phyloP scores from a whole-genome alignment of 1,140 invertebrate species.

The Leptestheria dahalacensis region DNA sequence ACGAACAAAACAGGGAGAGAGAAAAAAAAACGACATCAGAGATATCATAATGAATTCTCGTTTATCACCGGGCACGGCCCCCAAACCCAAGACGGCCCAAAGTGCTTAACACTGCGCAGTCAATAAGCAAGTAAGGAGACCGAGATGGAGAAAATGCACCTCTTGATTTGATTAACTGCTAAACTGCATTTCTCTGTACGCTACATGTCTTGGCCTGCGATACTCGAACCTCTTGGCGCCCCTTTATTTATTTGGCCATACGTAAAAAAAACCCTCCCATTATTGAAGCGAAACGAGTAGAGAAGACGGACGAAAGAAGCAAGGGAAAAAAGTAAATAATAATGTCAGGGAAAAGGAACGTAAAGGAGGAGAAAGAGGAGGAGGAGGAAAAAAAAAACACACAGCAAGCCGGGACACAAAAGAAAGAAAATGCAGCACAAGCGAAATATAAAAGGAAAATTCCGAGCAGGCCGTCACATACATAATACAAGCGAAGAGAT shows the following conservation, averaged over 20 bases:
- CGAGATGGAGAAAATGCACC: no score
- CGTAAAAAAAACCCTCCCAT: not conserved
- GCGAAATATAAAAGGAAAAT: not conserved
- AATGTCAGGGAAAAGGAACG: no score
- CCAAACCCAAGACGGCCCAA: not conserved
- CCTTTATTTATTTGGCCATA: not conserved
- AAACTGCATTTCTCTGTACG: not conserved
- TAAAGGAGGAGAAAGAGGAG: not conserved
- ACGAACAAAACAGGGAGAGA: no score
- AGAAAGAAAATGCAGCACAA: not conserved
- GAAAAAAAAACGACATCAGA: no score
- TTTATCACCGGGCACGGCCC: no score
- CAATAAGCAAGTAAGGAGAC: not conserved
- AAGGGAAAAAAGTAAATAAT: not conserved
- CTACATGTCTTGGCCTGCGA: not conserved
- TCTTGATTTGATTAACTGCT: not conserved
- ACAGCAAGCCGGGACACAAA: not conserved
- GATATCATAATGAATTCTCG: no score
- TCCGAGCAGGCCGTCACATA: not conserved
- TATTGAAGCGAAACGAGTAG: not conserved
- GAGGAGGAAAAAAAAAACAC: not conserved
- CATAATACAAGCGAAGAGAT: not conserved
- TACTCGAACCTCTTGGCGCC: not conserved
- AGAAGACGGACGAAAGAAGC: not conserved
- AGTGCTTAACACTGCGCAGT: not conserved